Evolutionary conservation across 2,113 vertebrate genomes (phyloP).

Genomic region (Tetrao urogallus): DNA sequence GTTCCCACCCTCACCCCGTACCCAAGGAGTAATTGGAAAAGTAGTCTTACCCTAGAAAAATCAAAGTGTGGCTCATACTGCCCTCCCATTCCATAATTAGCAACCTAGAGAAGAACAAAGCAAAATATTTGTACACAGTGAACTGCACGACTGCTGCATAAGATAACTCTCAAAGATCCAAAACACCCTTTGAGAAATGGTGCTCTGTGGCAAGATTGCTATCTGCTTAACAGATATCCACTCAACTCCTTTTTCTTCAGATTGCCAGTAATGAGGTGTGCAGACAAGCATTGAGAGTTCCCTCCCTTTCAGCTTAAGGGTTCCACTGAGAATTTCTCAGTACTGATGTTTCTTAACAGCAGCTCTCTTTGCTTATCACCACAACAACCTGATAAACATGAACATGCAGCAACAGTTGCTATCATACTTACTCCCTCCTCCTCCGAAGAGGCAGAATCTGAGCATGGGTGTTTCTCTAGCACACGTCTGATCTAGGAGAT

Average conservation of each 20-base stretch:
- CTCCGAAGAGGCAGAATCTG: neutral
- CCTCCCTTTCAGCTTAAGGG: neutral
- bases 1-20: neutral
- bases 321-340: neutral
- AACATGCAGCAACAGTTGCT: neutral
- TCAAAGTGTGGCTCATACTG: constrained; percentile 98
- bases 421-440: neutral
- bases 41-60: constrained; percentile 94
- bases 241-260: neutral
- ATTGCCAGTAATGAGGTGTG: neutral
- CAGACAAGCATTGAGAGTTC: neutral
- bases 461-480: rapidly evolving
- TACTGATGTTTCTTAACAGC: neutral
- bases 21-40: neutral
- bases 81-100: constrained; percentile 98
- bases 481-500: neutral
- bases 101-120: constrained; percentile 82
- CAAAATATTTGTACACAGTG: neutral
- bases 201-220: neutral
- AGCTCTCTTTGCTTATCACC: neutral
- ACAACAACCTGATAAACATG: neutral
- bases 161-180: neutral
- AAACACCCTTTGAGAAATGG: neutral
- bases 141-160: neutral
- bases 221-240: neutral